A percentile compares a stretch with the other conserved stretches of the same genome.
These are phyloP conservation scores for Catocala nupta DNA, from an alignment of 2,888 invertebrate species.

Conservation along the genomic window DNA sequence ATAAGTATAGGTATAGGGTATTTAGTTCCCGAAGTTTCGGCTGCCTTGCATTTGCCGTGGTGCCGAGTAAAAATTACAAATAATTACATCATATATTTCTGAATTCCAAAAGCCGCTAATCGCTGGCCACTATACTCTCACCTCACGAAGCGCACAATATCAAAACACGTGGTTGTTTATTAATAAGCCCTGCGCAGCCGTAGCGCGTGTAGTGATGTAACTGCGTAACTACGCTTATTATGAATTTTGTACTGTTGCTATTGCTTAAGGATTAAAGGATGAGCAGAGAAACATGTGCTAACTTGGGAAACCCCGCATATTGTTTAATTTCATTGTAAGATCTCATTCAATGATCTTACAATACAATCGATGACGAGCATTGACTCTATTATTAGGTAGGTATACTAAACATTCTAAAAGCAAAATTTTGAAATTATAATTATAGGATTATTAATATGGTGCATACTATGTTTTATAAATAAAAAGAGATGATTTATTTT, in stretches of 20 bases:
- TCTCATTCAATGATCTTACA: background rate
- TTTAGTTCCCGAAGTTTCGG: no score
- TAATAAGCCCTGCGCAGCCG: slow-evolving; percentile 78
- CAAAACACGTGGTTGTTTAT: slow-evolving; percentile 80
- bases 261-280: slow-evolving; percentile 10
- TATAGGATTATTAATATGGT: no score
- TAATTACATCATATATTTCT: no score
- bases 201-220: slow-evolving; percentile 77
- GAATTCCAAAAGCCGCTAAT: slow-evolving; percentile 34
- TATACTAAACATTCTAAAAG: no score
- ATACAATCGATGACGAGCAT: background rate
- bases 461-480: no score
- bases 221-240: slow-evolving; percentile 67
- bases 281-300: slow-evolving; percentile 11
- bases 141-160: slow-evolving; percentile 60
- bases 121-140: slow-evolving; percentile 38
- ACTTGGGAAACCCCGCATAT: slow-evolving; percentile 12
- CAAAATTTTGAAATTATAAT: no score
- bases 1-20: no score
- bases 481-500: no score
- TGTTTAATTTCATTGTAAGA: slow-evolving; percentile 3
- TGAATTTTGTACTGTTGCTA: slow-evolving; percentile 42
- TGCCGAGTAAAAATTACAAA: no score
- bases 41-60: no score
- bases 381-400: background rate